Conservation (phyloP, 2,797 vertebrate genomes). For the Benthosema pterotum region DNA sequence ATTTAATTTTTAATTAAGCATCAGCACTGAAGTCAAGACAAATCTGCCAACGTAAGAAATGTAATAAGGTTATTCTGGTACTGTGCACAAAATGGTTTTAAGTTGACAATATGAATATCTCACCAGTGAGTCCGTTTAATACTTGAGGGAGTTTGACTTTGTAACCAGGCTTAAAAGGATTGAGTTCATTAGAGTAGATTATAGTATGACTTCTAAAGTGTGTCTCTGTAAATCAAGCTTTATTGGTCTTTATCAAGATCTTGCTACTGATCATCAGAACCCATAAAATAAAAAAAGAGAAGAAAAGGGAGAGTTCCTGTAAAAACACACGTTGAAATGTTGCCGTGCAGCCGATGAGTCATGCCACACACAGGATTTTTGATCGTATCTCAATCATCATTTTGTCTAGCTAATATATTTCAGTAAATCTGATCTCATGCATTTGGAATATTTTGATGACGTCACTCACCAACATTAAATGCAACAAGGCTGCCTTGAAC, state of each 20-base stretch:
- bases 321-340: slow-evolving; percentile 13
- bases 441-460: slow-evolving; percentile 34
- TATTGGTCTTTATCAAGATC: slow-evolving; percentile 30
- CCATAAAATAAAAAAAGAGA: slow-evolving; percentile 12
- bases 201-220: neutral
- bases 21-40: slow-evolving; percentile 56
- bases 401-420: slow-evolving; percentile 19
- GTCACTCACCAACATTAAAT: neutral
- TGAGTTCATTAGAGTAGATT: slow-evolving; percentile 64
- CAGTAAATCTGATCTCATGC: slow-evolving; percentile 23
- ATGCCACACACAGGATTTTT: slow-evolving; percentile 13
- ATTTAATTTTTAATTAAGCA: slow-evolving; percentile 50
- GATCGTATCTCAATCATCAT: slow-evolving; percentile 29
- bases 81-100: slow-evolving; percentile 63
- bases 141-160: slow-evolving; percentile 57
- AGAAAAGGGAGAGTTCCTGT: slow-evolving; percentile 4
- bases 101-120: slow-evolving; percentile 61
- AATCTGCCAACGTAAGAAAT: slow-evolving; percentile 53
- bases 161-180: slow-evolving; percentile 77
- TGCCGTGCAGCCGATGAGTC: slow-evolving; percentile 1
- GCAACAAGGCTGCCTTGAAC: neutral
- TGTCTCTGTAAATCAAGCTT: slow-evolving; percentile 28
- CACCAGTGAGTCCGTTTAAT: slow-evolving; percentile 59
- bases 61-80: slow-evolving; percentile 74
- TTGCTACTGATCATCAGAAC: slow-evolving; percentile 32